A percentile compares a stretch with the other conserved stretches of the same genome.
These are phyloP conservation scores for Penaeus indicus DNA, from an alignment of 1,140 invertebrate species.

Conservation along the genomic window DNA sequence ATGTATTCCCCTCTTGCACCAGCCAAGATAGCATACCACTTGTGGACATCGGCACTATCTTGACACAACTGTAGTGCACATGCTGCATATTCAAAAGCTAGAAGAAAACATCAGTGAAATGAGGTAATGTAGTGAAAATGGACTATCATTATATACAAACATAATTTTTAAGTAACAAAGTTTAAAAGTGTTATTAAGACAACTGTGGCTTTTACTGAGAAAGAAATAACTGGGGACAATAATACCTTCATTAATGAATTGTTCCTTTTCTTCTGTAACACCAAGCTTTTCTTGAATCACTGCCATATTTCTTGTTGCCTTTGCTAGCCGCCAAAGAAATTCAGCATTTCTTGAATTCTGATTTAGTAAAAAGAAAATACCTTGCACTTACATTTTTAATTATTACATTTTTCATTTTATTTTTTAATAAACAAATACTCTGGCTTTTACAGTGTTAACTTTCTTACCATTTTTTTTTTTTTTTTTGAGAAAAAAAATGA, in stretches of 20 bases:
- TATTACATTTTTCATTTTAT: background rate
- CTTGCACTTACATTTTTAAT: background rate
- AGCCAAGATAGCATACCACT: conserved; percentile 83
- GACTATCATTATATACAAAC: background rate
- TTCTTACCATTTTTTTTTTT: too few relatives aligned
- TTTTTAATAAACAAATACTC: too few relatives aligned
- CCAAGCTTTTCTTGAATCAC: conserved; percentile 70
- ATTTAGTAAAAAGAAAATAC: background rate
- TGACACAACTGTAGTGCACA: conserved; percentile 74
- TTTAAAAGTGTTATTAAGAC: background rate
- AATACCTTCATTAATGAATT: conserved; percentile 73
- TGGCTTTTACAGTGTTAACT: too few relatives aligned
- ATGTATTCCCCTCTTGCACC: conserved; percentile 77
- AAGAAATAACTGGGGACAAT: conserved; percentile 50
- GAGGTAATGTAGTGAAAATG: background rate
- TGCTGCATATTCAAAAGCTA: conserved; percentile 77
- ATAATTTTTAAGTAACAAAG: conserved; percentile 33
- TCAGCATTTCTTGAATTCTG: conserved; percentile 68
- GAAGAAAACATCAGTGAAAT: background rate
- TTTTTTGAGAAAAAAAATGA: too few relatives aligned
- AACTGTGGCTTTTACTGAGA: background rate
- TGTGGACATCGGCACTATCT: conserved; percentile 78
- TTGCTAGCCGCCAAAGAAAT: conserved; percentile 80
- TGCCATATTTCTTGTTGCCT: conserved; percentile 76
- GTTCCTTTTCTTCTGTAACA: conserved; percentile 73